Evolutionary conservation across 2,113 vertebrate species (phyloP).

Genomic region (Haliaeetus leucogaster): DNA sequence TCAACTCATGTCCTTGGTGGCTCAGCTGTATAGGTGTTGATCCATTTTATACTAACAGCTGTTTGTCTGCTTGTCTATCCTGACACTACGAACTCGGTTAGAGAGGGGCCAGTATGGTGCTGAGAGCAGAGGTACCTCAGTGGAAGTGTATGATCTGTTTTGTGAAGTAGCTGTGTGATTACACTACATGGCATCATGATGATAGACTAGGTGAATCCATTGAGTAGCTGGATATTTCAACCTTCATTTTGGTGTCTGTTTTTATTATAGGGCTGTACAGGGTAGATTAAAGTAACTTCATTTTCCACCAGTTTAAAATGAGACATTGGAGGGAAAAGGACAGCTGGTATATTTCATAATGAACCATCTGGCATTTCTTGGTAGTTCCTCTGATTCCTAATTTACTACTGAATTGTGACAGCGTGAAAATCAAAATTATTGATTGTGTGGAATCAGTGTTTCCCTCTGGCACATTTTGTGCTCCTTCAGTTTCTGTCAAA

Average conservation of each 20-base stretch:
- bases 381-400: slow-evolving; percentile 50
- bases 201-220: neutral
- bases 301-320: slow-evolving; percentile 28
- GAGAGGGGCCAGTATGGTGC: neutral
- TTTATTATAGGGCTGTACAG: neutral
- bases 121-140: neutral
- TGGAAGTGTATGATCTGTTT: neutral
- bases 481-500: neutral
- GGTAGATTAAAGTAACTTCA: slow-evolving; percentile 16
- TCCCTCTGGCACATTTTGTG: slow-evolving; percentile 9
- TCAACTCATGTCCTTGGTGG: neutral
- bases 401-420: slow-evolving; percentile 56
- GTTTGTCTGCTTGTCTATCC: neutral
- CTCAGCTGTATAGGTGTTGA: neutral
- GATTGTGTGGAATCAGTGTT: slow-evolving; percentile 37
- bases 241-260: neutral
- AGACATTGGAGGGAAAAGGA: slow-evolving; percentile 8
- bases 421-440: slow-evolving; percentile 48
- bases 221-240: neutral
- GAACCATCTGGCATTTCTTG: slow-evolving; percentile 56
- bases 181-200: neutral
- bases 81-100: neutral
- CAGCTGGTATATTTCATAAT: slow-evolving; percentile 56
- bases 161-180: neutral
- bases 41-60: neutral